These are phyloP conservation scores for Hermaeophaga mercurialis DNA, from an alignment of 2,888 invertebrate species.

Conservation along the genomic window DNA sequence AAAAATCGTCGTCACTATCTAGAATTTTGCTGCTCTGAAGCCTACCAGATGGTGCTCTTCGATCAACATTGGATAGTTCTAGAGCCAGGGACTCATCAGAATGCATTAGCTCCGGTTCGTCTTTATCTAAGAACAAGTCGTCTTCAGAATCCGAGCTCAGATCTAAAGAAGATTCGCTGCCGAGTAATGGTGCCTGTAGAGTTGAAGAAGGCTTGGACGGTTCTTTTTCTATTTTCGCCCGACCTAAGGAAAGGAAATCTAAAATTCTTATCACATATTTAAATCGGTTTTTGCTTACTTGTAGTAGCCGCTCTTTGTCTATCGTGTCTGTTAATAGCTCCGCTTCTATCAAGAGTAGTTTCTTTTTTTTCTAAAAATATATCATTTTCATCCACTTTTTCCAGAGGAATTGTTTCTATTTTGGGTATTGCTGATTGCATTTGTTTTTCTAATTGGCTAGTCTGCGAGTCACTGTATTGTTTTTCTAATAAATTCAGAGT, in stretches of 20 bases:
- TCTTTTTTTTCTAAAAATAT: constrained; percentile 47
- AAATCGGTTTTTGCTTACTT: constrained; percentile 57
- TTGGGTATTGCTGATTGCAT: constrained; percentile 65
- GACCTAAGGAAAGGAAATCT: constrained; percentile 37
- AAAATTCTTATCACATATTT: too few relatives aligned
- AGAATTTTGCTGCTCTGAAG: constrained; percentile 51
- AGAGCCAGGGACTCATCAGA: constrained; percentile 55
- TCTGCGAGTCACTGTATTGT: constrained; percentile 81
- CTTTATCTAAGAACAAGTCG: constrained; percentile 55
- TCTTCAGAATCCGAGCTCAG: constrained; percentile 54
- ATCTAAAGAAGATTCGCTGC: constrained; percentile 52
- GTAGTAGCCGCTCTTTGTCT: constrained; percentile 65
- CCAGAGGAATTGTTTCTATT: constrained; percentile 61
- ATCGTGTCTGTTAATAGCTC: constrained; percentile 46
- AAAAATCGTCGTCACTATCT: constrained; percentile 55
- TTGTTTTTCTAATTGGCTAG: constrained; percentile 76
- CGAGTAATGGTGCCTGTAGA: constrained; percentile 50
- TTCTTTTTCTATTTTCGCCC: constrained; percentile 39
- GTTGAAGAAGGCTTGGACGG: constrained; percentile 46
- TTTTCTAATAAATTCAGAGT: constrained; percentile 88
- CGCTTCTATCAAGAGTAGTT: constrained; percentile 40
- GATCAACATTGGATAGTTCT: constrained; percentile 48
- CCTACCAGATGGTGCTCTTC: constrained; percentile 48
- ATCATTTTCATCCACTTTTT: constrained; percentile 43
- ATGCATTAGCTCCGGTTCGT: constrained; percentile 54